phyloP scores from a whole-genome alignment of 2,797 vertebrate genomes.

The Acanthurus lineatus region DNA sequence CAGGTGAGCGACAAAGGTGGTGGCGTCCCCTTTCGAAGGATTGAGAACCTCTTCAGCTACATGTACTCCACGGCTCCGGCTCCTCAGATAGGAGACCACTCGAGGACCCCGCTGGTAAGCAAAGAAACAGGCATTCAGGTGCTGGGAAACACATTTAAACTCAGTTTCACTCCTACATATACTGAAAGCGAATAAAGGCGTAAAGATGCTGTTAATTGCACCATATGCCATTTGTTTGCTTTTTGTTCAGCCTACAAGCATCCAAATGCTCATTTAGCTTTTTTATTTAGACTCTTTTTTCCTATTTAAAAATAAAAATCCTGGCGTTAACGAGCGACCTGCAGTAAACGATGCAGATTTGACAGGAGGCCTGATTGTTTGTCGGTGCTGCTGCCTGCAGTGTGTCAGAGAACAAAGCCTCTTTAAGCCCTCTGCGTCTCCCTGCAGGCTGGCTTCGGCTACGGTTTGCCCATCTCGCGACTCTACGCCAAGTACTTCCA shows the following conservation, averaged over 20 bases:
- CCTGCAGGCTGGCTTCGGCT: conserved; percentile 93
- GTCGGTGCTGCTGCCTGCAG: conserved; percentile 9
- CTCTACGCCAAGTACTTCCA: conserved; percentile 98
- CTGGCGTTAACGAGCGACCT: conserved; percentile 6
- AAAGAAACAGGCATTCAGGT: fast-evolving
- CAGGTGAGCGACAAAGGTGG: conserved; percentile 94
- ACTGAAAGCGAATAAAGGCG: background rate
- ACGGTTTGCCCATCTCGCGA: conserved; percentile 94
- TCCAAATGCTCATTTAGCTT: background rate
- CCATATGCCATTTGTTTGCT: conserved; percentile 17
- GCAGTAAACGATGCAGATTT: conserved; percentile 10
- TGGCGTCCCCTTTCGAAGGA: conserved; percentile 92
- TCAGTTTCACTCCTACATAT: background rate
- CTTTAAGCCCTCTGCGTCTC: conserved; percentile 29
- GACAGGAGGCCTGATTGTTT: conserved; percentile 20
- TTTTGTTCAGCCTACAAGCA: background rate
- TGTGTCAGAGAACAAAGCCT: conserved; percentile 34
- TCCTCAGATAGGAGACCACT: conserved; percentile 86
- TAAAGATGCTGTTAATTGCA: background rate
- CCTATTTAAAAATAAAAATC: conserved; percentile 29
- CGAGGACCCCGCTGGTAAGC: conserved; percentile 89
- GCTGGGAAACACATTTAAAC: background rate
- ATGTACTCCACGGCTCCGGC: conserved; percentile 95
- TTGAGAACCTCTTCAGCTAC: conserved; percentile 96
- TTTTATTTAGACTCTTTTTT: background rate